phyloP scores from a whole-genome alignment of 2,797 vertebrate species.

The Pteropus rufus region DNA sequence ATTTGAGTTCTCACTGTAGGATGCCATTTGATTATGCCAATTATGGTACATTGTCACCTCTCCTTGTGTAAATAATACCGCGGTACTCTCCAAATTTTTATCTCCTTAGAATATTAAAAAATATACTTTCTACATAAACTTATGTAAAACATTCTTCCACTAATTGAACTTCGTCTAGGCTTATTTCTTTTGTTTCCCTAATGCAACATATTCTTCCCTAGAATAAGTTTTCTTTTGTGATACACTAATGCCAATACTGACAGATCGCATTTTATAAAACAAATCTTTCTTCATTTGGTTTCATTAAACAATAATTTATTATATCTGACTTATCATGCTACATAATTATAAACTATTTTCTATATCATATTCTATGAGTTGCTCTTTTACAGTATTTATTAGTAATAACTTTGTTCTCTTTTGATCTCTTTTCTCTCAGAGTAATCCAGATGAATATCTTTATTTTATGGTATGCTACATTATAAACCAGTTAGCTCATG shows the following conservation, averaged over 20 bases:
- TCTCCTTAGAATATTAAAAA: background rate
- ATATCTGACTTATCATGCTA: background rate
- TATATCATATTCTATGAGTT: background rate
- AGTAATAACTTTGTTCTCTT: background rate
- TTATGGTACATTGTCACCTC: background rate
- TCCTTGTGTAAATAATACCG: background rate
- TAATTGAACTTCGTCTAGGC: conserved; percentile 20
- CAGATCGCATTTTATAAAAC: background rate
- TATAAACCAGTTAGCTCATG: background rate
- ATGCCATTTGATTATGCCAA: background rate
- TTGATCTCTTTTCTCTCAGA: background rate
- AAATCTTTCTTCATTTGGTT: background rate
- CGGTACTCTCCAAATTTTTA: background rate
- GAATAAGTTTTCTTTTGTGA: background rate
- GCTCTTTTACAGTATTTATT: background rate
- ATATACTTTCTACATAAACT: background rate
- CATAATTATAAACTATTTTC: background rate
- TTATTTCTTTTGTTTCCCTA: conserved; percentile 6
- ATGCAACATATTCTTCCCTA: background rate
- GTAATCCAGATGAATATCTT: background rate
- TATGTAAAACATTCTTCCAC: background rate
- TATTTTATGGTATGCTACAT: conserved; percentile 1
- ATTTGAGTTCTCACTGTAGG: background rate
- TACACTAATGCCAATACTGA: background rate
- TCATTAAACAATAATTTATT: background rate